phyloP scores from a whole-genome alignment of 2,113 vertebrate species.

The Chamaea fasciata region DNA sequence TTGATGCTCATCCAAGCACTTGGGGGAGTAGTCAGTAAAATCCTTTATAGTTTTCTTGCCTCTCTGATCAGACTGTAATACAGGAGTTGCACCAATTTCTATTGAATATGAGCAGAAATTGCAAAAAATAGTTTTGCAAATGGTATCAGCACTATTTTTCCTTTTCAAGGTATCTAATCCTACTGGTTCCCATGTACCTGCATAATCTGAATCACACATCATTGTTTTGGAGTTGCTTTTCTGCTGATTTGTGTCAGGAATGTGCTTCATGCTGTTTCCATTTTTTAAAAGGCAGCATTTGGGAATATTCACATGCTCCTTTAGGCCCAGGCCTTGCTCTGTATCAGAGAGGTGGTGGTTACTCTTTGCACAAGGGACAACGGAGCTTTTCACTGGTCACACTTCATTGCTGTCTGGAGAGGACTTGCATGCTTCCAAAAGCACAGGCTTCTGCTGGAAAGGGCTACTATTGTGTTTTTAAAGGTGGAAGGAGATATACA shows the following conservation, averaged over 20 bases:
- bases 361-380: background rate
- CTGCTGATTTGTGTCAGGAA: background rate
- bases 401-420: background rate
- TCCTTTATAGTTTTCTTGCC: background rate
- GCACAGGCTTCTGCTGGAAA: background rate
- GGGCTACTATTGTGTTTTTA: background rate
- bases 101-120: background rate
- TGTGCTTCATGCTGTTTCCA: accelerated
- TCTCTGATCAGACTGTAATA: background rate
- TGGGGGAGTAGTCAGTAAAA: background rate
- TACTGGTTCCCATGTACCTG: background rate
- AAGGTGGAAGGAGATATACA: background rate
- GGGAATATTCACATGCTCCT: background rate
- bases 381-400: background rate
- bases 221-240: background rate
- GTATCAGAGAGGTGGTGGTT: background rate
- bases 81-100: background rate
- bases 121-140: background rate
- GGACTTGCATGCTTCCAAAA: background rate
- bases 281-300: background rate
- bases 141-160: background rate
- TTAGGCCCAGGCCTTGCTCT: background rate
- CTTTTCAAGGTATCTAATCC: background rate
- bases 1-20: background rate
- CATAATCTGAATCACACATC: background rate